Evolutionary conservation across 2,113 vertebrate species (phyloP).

Genomic region (Gymnocephalus cernua): DNA sequence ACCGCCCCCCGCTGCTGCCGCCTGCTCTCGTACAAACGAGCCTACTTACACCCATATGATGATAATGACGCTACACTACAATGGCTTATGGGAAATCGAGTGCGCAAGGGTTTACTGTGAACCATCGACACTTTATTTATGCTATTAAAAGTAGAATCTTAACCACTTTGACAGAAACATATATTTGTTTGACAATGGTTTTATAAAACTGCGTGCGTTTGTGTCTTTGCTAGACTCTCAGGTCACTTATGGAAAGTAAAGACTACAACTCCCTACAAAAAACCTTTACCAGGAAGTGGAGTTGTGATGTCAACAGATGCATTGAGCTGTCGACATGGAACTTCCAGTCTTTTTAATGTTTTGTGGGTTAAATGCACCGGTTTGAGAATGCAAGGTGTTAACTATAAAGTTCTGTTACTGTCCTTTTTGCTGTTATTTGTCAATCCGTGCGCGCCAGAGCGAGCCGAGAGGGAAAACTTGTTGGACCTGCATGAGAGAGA

Average conservation of each 20-base stretch:
- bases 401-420: conserved; percentile 16
- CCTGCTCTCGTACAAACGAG: no score
- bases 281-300: conserved; percentile 64
- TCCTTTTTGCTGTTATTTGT: conserved; percentile 54
- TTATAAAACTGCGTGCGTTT: no score
- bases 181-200: neutral
- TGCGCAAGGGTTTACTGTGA: neutral
- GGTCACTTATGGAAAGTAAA: neutral
- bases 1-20: no score
- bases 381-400: conserved; percentile 64
- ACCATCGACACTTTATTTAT: neutral
- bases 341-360: conserved; percentile 9
- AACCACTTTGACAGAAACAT: neutral
- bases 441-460: conserved; percentile 29
- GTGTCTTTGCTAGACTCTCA: neutral
- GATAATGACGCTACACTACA: neutral
- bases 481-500: conserved; percentile 30
- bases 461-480: conserved; percentile 17
- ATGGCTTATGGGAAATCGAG: conserved; percentile 62
- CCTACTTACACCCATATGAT: no score
- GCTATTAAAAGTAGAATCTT: fast-evolving
- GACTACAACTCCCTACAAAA: conserved; percentile 76
- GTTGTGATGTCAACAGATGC: conserved; percentile 45
- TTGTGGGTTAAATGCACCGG: conserved; percentile 24
- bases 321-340: conserved; percentile 65